Conservation (phyloP, 35 echinoderm and acorn worm genomes). For the Anneissia japonica region DNA sequence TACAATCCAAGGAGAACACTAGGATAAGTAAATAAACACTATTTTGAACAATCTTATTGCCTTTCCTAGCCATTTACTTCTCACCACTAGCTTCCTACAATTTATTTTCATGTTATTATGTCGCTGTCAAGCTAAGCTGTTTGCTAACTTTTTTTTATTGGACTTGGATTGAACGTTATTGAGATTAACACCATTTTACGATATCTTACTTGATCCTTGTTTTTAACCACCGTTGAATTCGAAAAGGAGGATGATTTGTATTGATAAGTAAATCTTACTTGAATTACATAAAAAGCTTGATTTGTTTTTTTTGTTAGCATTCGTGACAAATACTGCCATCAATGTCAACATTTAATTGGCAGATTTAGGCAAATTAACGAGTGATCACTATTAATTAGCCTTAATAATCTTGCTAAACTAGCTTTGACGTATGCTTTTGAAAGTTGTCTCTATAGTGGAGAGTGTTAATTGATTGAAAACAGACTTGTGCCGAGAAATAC, state of each 20-base stretch:
- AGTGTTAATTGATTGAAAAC: too few relatives aligned
- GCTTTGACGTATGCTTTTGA: neutral
- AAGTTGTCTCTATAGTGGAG: too few relatives aligned
- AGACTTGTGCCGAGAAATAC: too few relatives aligned
- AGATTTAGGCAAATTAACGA: neutral
- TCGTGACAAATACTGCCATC: neutral
- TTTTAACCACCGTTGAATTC: neutral
- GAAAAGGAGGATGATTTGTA: neutral
- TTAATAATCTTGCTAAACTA: neutral
- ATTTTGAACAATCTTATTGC: too few relatives aligned
- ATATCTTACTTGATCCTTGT: neutral
- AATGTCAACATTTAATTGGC: neutral
- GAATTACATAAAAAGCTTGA: neutral
- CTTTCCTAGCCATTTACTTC: too few relatives aligned
- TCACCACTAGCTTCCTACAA: too few relatives aligned
- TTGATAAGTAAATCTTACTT: neutral
- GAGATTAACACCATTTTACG: neutral
- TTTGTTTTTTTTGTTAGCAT: neutral
- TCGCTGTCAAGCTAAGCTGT: too few relatives aligned
- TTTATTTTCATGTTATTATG: too few relatives aligned
- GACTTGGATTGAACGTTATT: too few relatives aligned
- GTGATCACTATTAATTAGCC: neutral
- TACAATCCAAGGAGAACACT: too few relatives aligned
- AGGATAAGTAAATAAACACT: too few relatives aligned
- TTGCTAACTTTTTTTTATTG: too few relatives aligned